These are phyloP conservation scores for Myotis findleyi DNA, from an alignment of 2,797 vertebrate species.

Conservation along the genomic window DNA sequence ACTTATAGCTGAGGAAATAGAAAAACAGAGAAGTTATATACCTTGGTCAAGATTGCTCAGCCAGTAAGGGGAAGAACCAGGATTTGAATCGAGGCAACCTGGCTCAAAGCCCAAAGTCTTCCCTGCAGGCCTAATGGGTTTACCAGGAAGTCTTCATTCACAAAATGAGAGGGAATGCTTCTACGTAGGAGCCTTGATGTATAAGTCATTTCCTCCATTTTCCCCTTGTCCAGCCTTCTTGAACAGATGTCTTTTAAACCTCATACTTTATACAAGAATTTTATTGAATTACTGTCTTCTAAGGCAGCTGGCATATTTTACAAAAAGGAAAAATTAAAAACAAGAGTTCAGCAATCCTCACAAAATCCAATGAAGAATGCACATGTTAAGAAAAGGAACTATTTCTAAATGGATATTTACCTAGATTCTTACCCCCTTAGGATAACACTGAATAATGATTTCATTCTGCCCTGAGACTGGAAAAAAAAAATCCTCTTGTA, in stretches of 20 bases:
- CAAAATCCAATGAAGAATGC: constrained; percentile 54
- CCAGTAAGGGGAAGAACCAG: background rate
- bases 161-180: background rate
- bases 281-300: constrained; percentile 65
- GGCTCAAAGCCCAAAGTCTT: constrained; percentile 46
- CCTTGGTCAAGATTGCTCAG: background rate
- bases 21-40: background rate
- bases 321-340: constrained; percentile 56
- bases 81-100: constrained; percentile 32
- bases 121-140: background rate
- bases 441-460: constrained; percentile 64
- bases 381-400: constrained; percentile 67
- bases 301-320: constrained; percentile 52
- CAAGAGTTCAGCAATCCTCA: constrained; percentile 64
- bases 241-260: constrained; percentile 56
- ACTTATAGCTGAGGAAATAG: background rate
- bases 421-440: constrained; percentile 56
- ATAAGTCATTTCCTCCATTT: background rate
- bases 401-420: constrained; percentile 69
- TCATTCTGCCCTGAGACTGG: constrained; percentile 13
- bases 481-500: background rate
- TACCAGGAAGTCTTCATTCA: background rate
- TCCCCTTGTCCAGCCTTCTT: constrained; percentile 9
- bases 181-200: background rate
- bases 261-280: constrained; percentile 56